These are phyloP conservation scores for Cephalopachus bancanus DNA, from an alignment of 2,797 vertebrate genomes.

Conservation along the genomic window DNA sequence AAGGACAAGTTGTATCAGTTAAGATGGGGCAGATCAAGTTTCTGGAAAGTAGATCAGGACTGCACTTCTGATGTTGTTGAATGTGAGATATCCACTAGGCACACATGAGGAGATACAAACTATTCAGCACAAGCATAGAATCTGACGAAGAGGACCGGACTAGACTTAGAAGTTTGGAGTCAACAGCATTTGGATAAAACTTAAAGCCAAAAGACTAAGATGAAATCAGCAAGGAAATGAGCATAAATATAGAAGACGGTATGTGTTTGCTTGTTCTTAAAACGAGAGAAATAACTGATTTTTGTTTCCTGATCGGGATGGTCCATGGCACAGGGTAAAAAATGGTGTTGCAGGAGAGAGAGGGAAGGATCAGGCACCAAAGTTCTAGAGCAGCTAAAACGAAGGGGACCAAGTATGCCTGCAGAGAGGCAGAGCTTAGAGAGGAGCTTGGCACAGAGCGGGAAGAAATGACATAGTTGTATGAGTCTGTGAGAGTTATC, in stretches of 20 bases:
- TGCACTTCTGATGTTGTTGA: background rate
- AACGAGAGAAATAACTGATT: background rate
- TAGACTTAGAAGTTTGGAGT: background rate
- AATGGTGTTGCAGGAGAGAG: background rate
- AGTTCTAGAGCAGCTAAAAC: too few species aligned
- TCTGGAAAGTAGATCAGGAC: background rate
- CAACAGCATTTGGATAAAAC: background rate
- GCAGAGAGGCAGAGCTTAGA: too few species aligned
- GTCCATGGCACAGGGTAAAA: background rate
- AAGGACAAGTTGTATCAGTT: background rate
- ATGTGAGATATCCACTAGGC: background rate
- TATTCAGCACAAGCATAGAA: background rate
- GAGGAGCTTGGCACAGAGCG: background rate
- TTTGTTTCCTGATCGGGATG: background rate
- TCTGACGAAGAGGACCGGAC: background rate
- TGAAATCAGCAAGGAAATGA: background rate
- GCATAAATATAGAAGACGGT: background rate
- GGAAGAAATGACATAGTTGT: fast-evolving
- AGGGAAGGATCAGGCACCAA: background rate
- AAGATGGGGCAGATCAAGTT: background rate
- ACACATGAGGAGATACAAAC: background rate
- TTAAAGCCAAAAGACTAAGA: background rate
- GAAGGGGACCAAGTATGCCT: background rate
- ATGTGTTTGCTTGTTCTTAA: background rate
- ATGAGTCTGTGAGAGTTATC: background rate